These are phyloP conservation scores for Drosophila watanabei DNA, from an alignment of 1,140 invertebrate species.

Conservation along the genomic window DNA sequence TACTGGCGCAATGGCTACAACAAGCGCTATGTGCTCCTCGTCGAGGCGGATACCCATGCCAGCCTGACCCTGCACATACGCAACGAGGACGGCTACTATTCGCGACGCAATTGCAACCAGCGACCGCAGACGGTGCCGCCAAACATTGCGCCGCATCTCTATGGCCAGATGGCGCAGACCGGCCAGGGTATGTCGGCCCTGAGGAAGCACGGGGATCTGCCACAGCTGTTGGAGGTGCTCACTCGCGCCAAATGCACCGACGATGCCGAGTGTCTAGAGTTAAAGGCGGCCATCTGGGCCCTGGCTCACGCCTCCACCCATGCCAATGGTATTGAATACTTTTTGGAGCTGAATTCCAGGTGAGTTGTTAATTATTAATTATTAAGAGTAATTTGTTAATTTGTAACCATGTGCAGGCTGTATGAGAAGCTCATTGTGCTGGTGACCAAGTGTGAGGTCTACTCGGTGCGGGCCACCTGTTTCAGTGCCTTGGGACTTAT, in stretches of 20 bases:
- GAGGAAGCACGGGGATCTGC: slow-evolving; percentile 86
- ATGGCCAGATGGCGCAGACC: slow-evolving; percentile 94
- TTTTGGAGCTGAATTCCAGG: slow-evolving; percentile 87
- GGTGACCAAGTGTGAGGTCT: slow-evolving; percentile 92
- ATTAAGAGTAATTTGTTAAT: not conserved
- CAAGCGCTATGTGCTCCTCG: slow-evolving; percentile 93
- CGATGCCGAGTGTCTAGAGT: slow-evolving; percentile 89
- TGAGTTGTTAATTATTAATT: slow-evolving; percentile 10
- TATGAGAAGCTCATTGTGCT: slow-evolving; percentile 86
- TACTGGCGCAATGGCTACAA: slow-evolving; percentile 92
- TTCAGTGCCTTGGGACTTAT: slow-evolving; percentile 95
- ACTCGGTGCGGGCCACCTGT: slow-evolving; percentile 95
- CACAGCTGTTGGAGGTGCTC: slow-evolving; percentile 85
- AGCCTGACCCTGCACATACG: slow-evolving; percentile 94
- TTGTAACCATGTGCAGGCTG: slow-evolving; percentile 38
- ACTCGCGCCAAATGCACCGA: slow-evolving; percentile 87
- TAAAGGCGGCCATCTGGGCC: slow-evolving; percentile 97
- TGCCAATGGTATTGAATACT: slow-evolving; percentile 89
- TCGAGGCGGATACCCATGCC: slow-evolving; percentile 95
- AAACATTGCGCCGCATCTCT: slow-evolving; percentile 93
- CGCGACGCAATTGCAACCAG: slow-evolving; percentile 86
- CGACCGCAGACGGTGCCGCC: slow-evolving; percentile 85
- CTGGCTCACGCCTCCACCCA: slow-evolving; percentile 94
- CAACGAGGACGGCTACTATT: slow-evolving; percentile 92
- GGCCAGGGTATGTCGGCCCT: slow-evolving; percentile 90